Evolutionary conservation across 2,113 vertebrate species (phyloP).

Genomic region (Numenius arquata): DNA sequence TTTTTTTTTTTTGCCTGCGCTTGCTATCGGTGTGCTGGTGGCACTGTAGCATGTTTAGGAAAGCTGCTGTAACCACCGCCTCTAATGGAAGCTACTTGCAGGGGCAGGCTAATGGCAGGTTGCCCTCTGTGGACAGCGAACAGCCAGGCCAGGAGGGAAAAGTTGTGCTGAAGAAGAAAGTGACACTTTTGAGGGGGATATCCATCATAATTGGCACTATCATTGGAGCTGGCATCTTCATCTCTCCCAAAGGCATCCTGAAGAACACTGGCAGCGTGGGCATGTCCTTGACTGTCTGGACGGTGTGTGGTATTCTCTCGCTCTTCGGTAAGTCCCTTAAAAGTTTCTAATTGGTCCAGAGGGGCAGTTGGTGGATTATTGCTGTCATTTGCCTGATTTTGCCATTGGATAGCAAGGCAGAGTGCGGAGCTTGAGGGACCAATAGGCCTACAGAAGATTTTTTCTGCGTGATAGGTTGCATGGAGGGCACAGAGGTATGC

Average conservation of each 20-base stretch:
- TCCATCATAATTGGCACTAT: conserved; percentile 95
- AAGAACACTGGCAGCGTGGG: conserved; percentile 89
- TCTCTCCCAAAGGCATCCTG: conserved; percentile 95
- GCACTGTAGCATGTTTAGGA: conserved; percentile 77
- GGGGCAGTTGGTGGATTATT: background rate
- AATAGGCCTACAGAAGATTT: background rate
- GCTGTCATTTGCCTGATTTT: background rate
- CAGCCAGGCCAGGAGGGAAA: conserved; percentile 50
- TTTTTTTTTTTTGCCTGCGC: background rate
- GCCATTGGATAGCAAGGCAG: conserved; percentile 12
- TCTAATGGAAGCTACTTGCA: conserved; percentile 64
- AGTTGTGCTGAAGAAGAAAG: conserved; percentile 89
- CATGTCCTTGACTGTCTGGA: conserved; percentile 91
- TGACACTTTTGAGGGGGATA: conserved; percentile 89
- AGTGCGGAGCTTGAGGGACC: background rate
- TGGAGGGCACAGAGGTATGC: background rate
- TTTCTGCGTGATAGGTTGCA: background rate
- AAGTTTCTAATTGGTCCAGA: conserved; percentile 44
- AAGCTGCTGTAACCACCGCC: conserved; percentile 47
- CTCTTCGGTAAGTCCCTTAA: conserved; percentile 88
- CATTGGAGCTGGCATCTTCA: conserved; percentile 97
- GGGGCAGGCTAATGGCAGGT: conserved; percentile 40
- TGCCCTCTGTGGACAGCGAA: conserved; percentile 10
- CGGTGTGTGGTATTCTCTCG: conserved; percentile 88
- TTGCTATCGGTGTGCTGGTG: background rate